Conservation (phyloP, 2,113 vertebrate genomes). For the Probosciger aterrimus region DNA sequence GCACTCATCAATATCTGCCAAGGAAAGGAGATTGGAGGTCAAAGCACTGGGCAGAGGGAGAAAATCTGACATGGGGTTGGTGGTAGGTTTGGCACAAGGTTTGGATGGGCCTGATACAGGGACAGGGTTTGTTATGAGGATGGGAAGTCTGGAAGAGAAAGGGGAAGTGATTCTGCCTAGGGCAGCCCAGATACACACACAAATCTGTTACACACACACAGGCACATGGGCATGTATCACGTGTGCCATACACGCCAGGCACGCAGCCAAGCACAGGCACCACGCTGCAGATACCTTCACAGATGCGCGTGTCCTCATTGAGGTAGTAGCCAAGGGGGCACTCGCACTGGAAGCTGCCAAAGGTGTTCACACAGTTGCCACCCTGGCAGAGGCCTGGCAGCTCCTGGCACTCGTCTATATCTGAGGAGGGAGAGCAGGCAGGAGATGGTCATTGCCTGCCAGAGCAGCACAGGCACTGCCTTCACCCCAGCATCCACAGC, state of each 20-base stretch:
- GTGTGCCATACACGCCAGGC: fast-evolving
- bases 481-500: fast-evolving
- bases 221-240: background rate
- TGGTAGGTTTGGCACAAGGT: background rate
- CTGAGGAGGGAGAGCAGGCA: constrained; percentile 48
- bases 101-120: background rate
- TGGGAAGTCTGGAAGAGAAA: background rate
- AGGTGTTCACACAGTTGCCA: constrained; percentile 90
- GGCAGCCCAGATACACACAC: background rate
- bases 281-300: constrained; percentile 76
- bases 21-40: background rate
- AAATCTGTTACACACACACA: no score
- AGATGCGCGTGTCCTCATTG: constrained; percentile 85
- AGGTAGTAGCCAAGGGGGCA: constrained; percentile 90
- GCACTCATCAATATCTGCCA: constrained; percentile 89
- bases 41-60: fast-evolving
- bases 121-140: background rate
- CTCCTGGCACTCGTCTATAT: constrained; percentile 93
- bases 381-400: constrained; percentile 91
- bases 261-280: background rate
- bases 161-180: background rate
- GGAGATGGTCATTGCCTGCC: background rate
- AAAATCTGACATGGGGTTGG: background rate
- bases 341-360: constrained; percentile 93
- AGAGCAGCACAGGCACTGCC: background rate